These are phyloP conservation scores for Rhimphoctona megacephalus DNA, from an alignment of 2,888 invertebrate species.

Conservation along the genomic window DNA sequence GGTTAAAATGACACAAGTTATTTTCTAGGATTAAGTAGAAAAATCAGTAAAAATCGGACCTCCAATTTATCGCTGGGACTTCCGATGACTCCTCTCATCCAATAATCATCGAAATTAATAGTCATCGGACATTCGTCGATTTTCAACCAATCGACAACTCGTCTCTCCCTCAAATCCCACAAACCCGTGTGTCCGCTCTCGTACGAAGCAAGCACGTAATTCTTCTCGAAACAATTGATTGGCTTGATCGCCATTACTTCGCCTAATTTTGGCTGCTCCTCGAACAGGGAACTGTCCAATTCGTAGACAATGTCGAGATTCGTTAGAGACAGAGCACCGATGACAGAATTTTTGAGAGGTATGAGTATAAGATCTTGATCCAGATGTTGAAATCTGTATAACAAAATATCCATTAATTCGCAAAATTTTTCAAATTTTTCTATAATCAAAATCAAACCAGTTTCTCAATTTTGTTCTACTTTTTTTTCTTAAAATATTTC, in stretches of 20 bases:
- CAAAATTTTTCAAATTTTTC: not conserved
- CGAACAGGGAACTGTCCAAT: constrained; percentile 72
- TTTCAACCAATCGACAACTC: constrained; percentile 87
- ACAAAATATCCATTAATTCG: constrained; percentile 7
- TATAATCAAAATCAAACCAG: not conserved
- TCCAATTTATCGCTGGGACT: constrained; percentile 88
- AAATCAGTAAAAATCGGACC: constrained; percentile 78
- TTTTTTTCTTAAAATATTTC: not conserved
- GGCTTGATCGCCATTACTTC: constrained; percentile 89
- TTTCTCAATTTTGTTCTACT: not conserved
- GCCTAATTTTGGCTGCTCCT: constrained; percentile 84
- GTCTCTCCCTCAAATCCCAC: constrained; percentile 89
- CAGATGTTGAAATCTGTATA: constrained; percentile 83
- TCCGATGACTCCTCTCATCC: constrained; percentile 89
- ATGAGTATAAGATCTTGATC: constrained; percentile 88
- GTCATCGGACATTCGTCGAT: constrained; percentile 89
- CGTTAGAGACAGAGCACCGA: constrained; percentile 86
- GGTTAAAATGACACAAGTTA: not conserved
- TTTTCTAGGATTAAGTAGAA: not conserved
- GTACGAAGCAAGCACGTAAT: constrained; percentile 88
- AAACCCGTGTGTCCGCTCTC: constrained; percentile 90
- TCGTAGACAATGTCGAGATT: constrained; percentile 80
- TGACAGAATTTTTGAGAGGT: constrained; percentile 88
- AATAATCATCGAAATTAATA: constrained; percentile 89
- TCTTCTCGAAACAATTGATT: constrained; percentile 84